These are phyloP conservation scores for Sebastes fasciatus DNA, from an alignment of 2,113 vertebrate species.

Conservation along the genomic window DNA sequence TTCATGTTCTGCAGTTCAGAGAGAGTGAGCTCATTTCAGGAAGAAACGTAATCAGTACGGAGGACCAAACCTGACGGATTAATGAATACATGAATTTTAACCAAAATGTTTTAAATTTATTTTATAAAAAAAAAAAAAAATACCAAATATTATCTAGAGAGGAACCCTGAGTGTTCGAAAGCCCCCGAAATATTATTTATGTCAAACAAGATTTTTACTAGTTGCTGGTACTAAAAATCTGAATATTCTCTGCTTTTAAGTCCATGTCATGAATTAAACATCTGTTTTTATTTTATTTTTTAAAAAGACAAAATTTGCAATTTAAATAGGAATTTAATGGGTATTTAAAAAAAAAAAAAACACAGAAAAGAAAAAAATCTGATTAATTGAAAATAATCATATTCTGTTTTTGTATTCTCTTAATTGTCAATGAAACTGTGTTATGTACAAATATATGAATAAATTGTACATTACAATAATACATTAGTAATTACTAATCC, in stretches of 20 bases:
- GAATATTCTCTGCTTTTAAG: too few relatives aligned
- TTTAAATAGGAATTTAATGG: not conserved
- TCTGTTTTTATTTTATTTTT: not conserved
- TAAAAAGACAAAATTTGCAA: not conserved
- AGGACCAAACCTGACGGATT: not conserved
- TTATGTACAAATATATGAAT: not conserved
- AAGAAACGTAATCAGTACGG: too few relatives aligned
- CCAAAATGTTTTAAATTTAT: not conserved
- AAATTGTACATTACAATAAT: not conserved
- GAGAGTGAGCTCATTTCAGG: not conserved
- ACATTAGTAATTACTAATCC: not conserved
- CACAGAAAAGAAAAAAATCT: not conserved
- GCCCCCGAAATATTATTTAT: not conserved
- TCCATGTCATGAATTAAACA: not conserved
- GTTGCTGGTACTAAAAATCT: not conserved
- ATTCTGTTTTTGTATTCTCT: too few relatives aligned
- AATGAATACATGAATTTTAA: constrained; percentile 16
- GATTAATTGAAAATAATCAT: too few relatives aligned
- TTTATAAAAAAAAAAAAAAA: not conserved
- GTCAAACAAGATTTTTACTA: not conserved
- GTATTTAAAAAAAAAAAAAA: not conserved
- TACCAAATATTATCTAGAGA: too few relatives aligned
- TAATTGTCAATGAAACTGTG: too few relatives aligned
- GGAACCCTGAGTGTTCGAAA: not conserved
- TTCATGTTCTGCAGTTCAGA: not conserved